These are phyloP conservation scores for Equus quagga DNA, from an alignment of 2,113 vertebrate genomes.

Conservation along the genomic window DNA sequence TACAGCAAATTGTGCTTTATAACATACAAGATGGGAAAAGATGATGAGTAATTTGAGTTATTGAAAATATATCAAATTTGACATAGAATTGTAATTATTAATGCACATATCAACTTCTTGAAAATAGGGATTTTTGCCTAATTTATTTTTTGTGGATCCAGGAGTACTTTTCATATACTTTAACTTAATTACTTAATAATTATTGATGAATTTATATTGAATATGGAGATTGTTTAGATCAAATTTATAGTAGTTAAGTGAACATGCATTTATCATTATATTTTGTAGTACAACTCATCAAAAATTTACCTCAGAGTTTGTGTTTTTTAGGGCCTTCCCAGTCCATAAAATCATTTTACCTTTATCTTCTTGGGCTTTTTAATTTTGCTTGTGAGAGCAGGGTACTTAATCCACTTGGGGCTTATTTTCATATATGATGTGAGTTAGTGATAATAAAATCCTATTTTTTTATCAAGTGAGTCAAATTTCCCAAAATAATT, in stretches of 20 bases:
- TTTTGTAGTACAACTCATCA: background rate
- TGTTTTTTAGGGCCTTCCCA: background rate
- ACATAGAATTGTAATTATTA: background rate
- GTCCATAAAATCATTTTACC: background rate
- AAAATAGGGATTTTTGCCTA: background rate
- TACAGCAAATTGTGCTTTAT: background rate
- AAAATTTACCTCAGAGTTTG: background rate
- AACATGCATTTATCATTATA: background rate
- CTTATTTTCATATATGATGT: background rate
- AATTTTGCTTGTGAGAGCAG: background rate
- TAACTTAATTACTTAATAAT: background rate
- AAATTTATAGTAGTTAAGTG: background rate
- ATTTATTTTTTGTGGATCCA: background rate
- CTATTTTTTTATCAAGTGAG: background rate
- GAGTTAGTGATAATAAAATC: background rate
- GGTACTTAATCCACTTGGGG: background rate
- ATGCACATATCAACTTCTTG: background rate
- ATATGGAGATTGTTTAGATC: background rate
- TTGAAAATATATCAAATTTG: background rate
- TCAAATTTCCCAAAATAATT: background rate
- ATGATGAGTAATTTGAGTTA: background rate
- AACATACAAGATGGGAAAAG: background rate
- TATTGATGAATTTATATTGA: background rate
- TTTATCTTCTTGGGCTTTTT: background rate
- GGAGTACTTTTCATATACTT: background rate